Conservation (phyloP, 2,797 vertebrate genomes). For the Alosa sapidissima region DNA sequence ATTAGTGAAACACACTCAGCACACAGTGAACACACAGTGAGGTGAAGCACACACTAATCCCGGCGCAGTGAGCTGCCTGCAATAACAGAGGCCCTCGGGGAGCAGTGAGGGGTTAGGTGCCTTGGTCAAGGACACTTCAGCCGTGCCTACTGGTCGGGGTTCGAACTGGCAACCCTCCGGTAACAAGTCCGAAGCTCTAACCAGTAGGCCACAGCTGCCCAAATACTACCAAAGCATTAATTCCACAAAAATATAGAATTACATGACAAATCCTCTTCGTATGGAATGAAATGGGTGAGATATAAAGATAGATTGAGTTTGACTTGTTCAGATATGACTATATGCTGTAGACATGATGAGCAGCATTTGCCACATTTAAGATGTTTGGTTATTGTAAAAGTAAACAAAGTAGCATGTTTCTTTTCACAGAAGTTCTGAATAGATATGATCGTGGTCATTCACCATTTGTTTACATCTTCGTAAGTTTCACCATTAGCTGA, state of each 20-base stretch:
- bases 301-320: not conserved
- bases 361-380: not conserved
- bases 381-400: not conserved
- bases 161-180: too few relatives aligned
- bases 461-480: too few relatives aligned
- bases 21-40: too few relatives aligned
- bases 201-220: too few relatives aligned
- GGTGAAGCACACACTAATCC: too few relatives aligned
- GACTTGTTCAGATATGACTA: not conserved
- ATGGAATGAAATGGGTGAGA: not conserved
- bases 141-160: too few relatives aligned
- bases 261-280: not conserved
- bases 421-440: not conserved
- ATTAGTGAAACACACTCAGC: too few relatives aligned
- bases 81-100: too few relatives aligned
- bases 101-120: too few relatives aligned
- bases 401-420: not conserved
- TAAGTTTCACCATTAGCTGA: not conserved
- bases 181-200: too few relatives aligned
- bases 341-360: not conserved
- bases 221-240: not conserved
- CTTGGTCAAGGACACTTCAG: too few relatives aligned
- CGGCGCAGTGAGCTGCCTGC: too few relatives aligned
- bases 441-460: not conserved
- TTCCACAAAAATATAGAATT: slow-evolving; percentile 12